These are phyloP conservation scores for Capromys pilorides DNA, from an alignment of 2,797 vertebrate species.

Conservation along the genomic window DNA sequence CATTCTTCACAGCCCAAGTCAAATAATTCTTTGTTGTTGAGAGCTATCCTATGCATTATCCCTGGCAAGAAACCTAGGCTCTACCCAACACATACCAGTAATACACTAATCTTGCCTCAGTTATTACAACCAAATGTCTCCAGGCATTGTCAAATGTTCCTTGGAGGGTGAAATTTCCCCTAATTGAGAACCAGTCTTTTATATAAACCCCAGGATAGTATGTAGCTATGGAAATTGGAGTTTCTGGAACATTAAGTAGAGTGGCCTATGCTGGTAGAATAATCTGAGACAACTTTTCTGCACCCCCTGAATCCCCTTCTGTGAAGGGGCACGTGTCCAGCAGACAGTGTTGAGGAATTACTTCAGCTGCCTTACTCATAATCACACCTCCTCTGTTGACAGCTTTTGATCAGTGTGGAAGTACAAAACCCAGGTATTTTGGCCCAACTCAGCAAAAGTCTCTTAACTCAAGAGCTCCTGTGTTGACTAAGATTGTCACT, in stretches of 20 bases:
- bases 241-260: not conserved
- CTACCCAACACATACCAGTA: not conserved
- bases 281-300: not conserved
- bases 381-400: not conserved
- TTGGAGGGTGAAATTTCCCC: not conserved
- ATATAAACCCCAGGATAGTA: not conserved
- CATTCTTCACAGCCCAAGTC: not conserved
- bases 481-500: not conserved
- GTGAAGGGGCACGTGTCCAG: not conserved
- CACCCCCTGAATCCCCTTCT: not conserved
- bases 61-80: not conserved
- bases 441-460: not conserved
- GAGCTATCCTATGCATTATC: not conserved
- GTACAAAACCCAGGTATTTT: not conserved
- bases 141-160: not conserved
- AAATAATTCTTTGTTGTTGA: not conserved
- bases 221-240: not conserved
- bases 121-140: not conserved
- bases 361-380: not conserved
- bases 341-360: not conserved
- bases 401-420: not conserved
- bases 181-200: not conserved
- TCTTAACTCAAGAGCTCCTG: not conserved
- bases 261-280: not conserved
- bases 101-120: not conserved